Percentiles rank a stretch among this genome's conserved stretches.
Evolutionary conservation across 2,113 vertebrate genomes (phyloP).

Genomic region (Halichoerus grypus): DNA sequence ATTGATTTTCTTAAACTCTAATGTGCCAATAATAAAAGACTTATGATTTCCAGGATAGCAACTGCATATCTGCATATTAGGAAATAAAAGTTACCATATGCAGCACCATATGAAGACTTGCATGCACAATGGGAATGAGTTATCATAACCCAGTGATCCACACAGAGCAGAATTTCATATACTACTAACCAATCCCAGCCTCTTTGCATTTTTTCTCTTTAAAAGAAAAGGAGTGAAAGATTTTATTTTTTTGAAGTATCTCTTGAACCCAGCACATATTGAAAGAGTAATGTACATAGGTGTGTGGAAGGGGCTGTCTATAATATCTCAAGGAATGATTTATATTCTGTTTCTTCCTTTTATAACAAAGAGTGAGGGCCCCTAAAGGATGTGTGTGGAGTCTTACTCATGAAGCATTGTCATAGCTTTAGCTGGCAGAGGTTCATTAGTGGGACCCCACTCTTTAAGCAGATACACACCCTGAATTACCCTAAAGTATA

Average conservation of each 20-base stretch:
- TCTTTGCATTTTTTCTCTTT: slow-evolving; percentile 27
- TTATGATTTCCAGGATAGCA: not conserved
- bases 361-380: not conserved
- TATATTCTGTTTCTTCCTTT: not conserved
- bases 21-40: not conserved
- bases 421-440: not conserved
- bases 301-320: not conserved
- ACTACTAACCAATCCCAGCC: not conserved
- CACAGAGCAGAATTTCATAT: not conserved
- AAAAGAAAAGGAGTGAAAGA: not conserved
- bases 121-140: not conserved
- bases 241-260: slow-evolving; percentile 37
- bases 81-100: not conserved
- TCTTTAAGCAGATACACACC: not conserved
- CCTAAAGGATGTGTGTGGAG: not conserved
- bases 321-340: not conserved
- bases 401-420: not conserved
- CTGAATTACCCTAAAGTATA: not conserved
- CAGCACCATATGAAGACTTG: not conserved
- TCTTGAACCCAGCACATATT: not conserved
- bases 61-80: not conserved
- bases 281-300: not conserved
- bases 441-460: not conserved
- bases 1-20: slow-evolving; percentile 43
- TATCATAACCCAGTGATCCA: not conserved